A percentile compares a stretch with the other conserved stretches of the same genome.
Conservation (phyloP, 1,140 invertebrate species). For the Pseudomyrmex flavicornis region DNA sequence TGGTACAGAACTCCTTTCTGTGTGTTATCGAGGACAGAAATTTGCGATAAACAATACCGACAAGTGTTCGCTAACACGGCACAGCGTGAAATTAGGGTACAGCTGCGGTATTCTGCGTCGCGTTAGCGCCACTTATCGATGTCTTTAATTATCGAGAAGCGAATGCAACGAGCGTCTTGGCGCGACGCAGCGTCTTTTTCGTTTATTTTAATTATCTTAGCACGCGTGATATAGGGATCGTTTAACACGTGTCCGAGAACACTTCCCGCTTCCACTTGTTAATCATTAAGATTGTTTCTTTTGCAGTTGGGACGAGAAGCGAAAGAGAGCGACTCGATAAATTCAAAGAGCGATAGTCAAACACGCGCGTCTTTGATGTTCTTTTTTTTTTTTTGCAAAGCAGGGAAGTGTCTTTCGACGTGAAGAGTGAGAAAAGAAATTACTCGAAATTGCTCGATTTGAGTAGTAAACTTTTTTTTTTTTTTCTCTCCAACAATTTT, state of each 20-base stretch:
- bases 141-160: conserved; percentile 39
- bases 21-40: neutral
- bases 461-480: conserved; percentile 19
- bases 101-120: conserved; percentile 36
- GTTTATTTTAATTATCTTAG: conserved; percentile 9
- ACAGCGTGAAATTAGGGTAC: conserved; percentile 34
- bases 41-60: conserved; percentile 18
- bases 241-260: no score
- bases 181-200: neutral
- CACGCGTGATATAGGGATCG: no score
- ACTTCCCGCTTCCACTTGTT: neutral
- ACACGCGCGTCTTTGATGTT: neutral
- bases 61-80: conserved; percentile 17
- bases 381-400: neutral
- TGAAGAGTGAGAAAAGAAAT: neutral
- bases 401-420: neutral
- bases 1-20: neutral
- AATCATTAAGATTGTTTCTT: neutral
- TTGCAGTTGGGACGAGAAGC: neutral
- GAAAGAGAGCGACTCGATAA: neutral
- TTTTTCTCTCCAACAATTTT: conserved; percentile 24
- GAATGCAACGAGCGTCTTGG: neutral
- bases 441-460: conserved; percentile 6
- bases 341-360: neutral
- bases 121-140: conserved; percentile 42